Evolutionary conservation across 2,113 vertebrate genomes (phyloP).

Genomic region (Todiramphus chloris): DNA sequence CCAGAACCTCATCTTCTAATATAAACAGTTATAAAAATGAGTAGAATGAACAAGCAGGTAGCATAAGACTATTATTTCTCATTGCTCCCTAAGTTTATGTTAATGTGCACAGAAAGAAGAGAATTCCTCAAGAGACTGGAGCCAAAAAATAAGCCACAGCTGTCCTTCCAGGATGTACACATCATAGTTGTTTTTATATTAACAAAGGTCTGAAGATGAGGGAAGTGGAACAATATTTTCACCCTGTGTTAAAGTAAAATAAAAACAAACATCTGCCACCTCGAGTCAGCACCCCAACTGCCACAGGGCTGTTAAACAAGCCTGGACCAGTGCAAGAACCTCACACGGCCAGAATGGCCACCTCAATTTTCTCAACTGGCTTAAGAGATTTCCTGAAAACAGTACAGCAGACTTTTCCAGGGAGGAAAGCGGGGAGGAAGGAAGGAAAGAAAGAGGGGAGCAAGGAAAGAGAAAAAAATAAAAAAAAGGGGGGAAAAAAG

Average conservation of each 20-base stretch:
- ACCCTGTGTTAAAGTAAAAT: neutral
- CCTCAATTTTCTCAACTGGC: neutral
- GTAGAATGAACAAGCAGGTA: neutral
- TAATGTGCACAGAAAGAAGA: neutral
- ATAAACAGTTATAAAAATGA: neutral
- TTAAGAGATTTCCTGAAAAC: neutral
- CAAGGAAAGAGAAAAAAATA: no score
- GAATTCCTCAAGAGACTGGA: neutral
- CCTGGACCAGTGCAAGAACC: neutral
- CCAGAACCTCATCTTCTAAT: neutral
- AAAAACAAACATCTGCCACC: neutral
- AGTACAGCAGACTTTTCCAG: neutral
- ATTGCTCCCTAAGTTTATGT: neutral
- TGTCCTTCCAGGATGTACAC: neutral
- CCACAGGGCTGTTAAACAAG: neutral
- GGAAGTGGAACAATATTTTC: neutral
- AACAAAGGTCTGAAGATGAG: neutral
- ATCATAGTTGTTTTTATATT: neutral
- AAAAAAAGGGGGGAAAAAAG: no score
- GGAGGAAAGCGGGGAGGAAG: no score
- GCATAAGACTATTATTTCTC: neutral
- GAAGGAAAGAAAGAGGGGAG: no score
- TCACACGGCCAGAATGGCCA: neutral
- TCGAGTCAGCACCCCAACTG: neutral
- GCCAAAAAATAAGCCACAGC: neutral